These are phyloP conservation scores for Pygoscelis adeliae DNA, from an alignment of 2,113 vertebrate genomes.

Conservation along the genomic window DNA sequence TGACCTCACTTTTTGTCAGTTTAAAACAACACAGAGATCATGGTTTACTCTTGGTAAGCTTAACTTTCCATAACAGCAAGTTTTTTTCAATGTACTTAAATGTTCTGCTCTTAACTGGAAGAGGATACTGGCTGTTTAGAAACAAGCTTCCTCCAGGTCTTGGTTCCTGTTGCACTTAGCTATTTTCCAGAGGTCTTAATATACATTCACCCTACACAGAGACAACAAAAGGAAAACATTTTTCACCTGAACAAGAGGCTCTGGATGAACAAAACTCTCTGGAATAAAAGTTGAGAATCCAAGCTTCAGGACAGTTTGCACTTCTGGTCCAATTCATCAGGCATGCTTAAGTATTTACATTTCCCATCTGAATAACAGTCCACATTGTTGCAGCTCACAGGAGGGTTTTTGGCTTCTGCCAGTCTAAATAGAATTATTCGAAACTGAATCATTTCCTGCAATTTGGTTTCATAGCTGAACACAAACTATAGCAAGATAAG, in stretches of 20 bases:
- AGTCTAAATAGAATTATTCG: conserved; percentile 67
- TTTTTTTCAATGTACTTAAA: neutral
- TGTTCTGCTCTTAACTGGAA: conserved; percentile 48
- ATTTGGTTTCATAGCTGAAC: conserved; percentile 73
- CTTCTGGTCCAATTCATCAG: conserved; percentile 34
- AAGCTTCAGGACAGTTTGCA: conserved; percentile 13
- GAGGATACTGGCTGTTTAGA: conserved; percentile 48
- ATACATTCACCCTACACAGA: neutral
- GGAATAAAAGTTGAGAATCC: neutral
- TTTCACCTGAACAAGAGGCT: conserved; percentile 49
- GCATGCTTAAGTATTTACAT: conserved; percentile 47
- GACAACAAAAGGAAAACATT: conserved; percentile 54
- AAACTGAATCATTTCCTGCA: conserved; percentile 75
- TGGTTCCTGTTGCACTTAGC: conserved; percentile 27
- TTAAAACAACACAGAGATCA: conserved; percentile 66
- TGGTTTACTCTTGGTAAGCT: conserved; percentile 25
- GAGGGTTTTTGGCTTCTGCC: conserved; percentile 62
- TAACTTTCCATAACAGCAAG: conserved; percentile 30
- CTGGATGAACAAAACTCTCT: conserved; percentile 23
- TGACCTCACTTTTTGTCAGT: conserved; percentile 48
- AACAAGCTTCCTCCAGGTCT: conserved; percentile 30
- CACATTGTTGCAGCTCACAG: conserved; percentile 56
- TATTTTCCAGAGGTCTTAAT: conserved; percentile 29
- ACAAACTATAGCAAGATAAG: conserved; percentile 63
- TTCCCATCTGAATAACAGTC: conserved; percentile 43